These are phyloP conservation scores for Thumatha senex DNA, from an alignment of 2,888 invertebrate species.

Conservation along the genomic window DNA sequence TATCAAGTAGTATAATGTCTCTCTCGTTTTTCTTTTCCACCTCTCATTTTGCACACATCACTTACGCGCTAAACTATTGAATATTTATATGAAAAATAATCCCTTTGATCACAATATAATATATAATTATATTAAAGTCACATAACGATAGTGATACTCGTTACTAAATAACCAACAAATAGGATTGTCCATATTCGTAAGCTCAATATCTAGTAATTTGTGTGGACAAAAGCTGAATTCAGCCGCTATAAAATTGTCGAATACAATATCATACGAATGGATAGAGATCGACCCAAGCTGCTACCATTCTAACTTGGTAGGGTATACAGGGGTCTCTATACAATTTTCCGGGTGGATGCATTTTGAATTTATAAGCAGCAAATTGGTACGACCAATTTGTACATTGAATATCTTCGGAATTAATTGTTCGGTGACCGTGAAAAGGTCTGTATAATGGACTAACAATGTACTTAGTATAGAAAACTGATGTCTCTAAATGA, in stretches of 20 bases:
- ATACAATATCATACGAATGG: constrained; percentile 45
- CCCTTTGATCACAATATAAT: constrained; percentile 9
- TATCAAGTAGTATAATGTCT: no score
- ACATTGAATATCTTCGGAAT: constrained; percentile 75
- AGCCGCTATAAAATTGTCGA: constrained; percentile 56
- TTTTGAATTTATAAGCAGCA: constrained; percentile 82
- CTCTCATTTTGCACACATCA: no score
- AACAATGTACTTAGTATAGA: constrained; percentile 27
- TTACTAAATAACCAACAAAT: constrained; percentile 38
- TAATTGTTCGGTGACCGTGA: constrained; percentile 70
- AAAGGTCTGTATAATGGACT: constrained; percentile 43
- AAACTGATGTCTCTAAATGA: neutral
- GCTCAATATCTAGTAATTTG: constrained; percentile 49
- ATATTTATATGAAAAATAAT: constrained; percentile 2
- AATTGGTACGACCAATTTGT: constrained; percentile 78
- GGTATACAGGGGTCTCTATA: constrained; percentile 68
- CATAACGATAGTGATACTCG: constrained; percentile 28
- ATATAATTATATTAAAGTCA: constrained; percentile 11
- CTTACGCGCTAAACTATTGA: neutral
- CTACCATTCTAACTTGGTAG: constrained; percentile 47
- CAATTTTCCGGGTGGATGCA: constrained; percentile 80
- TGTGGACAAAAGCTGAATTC: constrained; percentile 62
- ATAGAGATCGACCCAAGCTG: constrained; percentile 31
- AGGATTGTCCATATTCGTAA: constrained; percentile 42
- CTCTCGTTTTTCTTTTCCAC: no score